phyloP scores from a whole-genome alignment of 2,113 vertebrate genomes.

The Notothenia rossii region DNA sequence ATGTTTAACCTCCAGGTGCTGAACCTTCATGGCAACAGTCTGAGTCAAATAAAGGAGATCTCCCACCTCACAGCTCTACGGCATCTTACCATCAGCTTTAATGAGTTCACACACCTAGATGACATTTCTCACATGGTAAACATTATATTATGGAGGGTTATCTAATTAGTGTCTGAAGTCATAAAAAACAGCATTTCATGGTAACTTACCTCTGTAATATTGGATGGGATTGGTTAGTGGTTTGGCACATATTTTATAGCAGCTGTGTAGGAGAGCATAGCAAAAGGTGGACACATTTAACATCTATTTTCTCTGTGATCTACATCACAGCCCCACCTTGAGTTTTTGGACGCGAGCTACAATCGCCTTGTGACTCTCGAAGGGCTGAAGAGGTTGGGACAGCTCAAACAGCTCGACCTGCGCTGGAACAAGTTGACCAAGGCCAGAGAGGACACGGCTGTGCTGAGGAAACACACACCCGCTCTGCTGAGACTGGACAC shows the following conservation, averaged over 20 bases:
- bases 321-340: constrained; percentile 81
- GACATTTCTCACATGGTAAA: constrained; percentile 87
- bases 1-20: constrained; percentile 77
- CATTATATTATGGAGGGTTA: neutral
- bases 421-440: constrained; percentile 88
- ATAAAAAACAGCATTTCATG: neutral
- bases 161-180: neutral
- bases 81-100: constrained; percentile 87
- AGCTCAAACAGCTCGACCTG: constrained; percentile 86
- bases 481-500: constrained; percentile 82
- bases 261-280: neutral
- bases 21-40: constrained; percentile 88
- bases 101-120: constrained; percentile 87
- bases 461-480: constrained; percentile 83
- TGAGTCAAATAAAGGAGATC: constrained; percentile 85
- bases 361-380: constrained; percentile 85
- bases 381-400: constrained; percentile 80
- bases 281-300: neutral
- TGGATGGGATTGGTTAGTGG: neutral
- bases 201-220: neutral
- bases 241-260: neutral
- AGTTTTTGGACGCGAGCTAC: constrained; percentile 87
- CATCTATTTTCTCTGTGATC: neutral
- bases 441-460: constrained; percentile 77
- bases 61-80: constrained; percentile 81